Evolutionary conservation across 2,113 vertebrate genomes (phyloP).

Genomic region (Tinamus guttatus): DNA sequence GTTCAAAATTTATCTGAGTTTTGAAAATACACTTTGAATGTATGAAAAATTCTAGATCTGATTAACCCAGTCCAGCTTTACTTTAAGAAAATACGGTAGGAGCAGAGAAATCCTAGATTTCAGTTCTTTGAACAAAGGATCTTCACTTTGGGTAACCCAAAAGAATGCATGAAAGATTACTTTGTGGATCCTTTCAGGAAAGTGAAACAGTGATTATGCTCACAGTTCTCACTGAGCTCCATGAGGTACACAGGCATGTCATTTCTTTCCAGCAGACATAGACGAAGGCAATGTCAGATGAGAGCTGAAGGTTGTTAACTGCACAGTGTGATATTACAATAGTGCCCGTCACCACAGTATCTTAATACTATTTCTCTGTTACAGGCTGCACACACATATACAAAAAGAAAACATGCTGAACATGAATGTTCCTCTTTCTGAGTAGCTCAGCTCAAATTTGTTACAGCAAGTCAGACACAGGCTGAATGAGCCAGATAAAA

Average conservation of each 20-base stretch:
- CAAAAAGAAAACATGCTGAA: neutral
- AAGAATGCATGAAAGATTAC: neutral
- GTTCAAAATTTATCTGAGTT: neutral
- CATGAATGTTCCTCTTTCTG: neutral
- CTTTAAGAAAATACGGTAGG: neutral
- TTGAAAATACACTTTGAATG: neutral
- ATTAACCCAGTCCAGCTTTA: neutral
- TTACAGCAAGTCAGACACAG: neutral
- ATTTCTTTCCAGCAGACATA: neutral
- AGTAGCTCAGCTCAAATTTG: neutral
- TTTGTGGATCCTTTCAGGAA: neutral
- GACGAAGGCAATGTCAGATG: neutral
- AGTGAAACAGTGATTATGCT: neutral
- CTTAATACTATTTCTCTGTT: neutral
- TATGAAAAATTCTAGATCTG: neutral
- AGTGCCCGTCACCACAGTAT: neutral
- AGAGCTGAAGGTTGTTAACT: neutral
- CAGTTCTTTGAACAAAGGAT: neutral
- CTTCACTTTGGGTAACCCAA: neutral
- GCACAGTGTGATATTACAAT: neutral
- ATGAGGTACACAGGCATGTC: rapidly evolving
- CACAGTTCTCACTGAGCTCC: neutral
- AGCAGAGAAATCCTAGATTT: neutral
- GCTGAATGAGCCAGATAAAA: neutral
- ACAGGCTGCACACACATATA: neutral